phyloP scores from a whole-genome alignment of 2,888 invertebrate species.

The Lutraria lutraria region DNA sequence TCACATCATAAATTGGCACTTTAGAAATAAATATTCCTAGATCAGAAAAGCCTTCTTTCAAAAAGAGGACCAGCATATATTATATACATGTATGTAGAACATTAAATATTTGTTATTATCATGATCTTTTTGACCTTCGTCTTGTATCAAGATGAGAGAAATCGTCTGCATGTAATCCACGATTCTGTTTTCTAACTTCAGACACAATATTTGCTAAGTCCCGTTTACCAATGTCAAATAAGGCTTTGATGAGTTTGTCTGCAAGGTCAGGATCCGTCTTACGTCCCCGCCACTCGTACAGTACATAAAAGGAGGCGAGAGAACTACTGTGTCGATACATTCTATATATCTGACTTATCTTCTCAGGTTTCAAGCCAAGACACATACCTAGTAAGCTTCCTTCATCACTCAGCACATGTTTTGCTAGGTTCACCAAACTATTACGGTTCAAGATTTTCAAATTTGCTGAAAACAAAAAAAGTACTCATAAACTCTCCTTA shows the following conservation, averaged over 20 bases:
- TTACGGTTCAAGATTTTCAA: slow-evolving; percentile 66
- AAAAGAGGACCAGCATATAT: too few species aligned
- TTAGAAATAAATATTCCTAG: too few species aligned
- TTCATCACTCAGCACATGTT: slow-evolving; percentile 62
- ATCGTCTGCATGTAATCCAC: slow-evolving; percentile 49
- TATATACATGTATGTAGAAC: too few species aligned
- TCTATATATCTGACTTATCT: slow-evolving; percentile 64
- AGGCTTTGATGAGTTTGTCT: slow-evolving; percentile 58
- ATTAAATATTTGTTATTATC: neutral
- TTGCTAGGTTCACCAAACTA: slow-evolving; percentile 67
- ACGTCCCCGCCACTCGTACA: slow-evolving; percentile 70
- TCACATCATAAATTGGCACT: too few species aligned
- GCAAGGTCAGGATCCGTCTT: slow-evolving; percentile 63
- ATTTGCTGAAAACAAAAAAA: slow-evolving; percentile 51
- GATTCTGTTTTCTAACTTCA: slow-evolving; percentile 59
- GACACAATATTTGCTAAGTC: slow-evolving; percentile 60
- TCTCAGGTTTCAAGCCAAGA: slow-evolving; percentile 64
- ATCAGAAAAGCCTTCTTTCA: too few species aligned
- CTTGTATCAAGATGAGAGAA: slow-evolving; percentile 46
- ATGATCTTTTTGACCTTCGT: slow-evolving; percentile 25
- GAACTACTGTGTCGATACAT: slow-evolving; percentile 65
- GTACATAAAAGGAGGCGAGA: slow-evolving; percentile 64
- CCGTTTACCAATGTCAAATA: slow-evolving; percentile 51
- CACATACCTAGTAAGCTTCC: slow-evolving; percentile 62
- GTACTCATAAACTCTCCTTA: too few species aligned